Evolutionary conservation across 1,140 invertebrate species (phyloP), one percentile per base, ranked within the genome.

Genomic region (Probaryconus sp.): DNA sequence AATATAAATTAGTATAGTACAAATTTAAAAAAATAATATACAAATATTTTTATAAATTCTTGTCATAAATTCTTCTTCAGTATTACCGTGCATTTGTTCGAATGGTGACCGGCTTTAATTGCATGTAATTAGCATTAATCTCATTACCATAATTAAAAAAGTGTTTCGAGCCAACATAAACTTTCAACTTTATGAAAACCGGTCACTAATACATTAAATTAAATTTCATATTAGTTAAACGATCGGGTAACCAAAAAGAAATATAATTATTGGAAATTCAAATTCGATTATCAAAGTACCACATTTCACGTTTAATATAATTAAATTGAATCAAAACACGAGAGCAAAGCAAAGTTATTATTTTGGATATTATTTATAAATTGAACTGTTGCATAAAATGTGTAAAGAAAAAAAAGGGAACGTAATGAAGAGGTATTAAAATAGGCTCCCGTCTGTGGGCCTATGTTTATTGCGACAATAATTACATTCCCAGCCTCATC

Each of bases 391-490:
- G 50, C 47, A 60, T 53, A 73, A 67, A 67, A 53, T 40, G 35
- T 45, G 20, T 10, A 31, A 14, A 13, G 38, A 38, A 45, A 64
- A 64, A 58, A 50, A 51, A 30, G 13, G 7, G 30, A 56, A 7
- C 24, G 50, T 61, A 63, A 63, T 61, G 50, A 58, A 50, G 28
- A 17, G 33, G 58, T 38, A 58, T 71, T 58, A 64, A 71, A 64
- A 64, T 64, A 35, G 43, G 58, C 67, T 63, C 42, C 67, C 43
- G 67, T 42, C 60, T 45, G 69, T 71, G 56, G 28, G 30, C 67
- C 72, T 48, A 78, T 81, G 74, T 81, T 81, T 84, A 84, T 83
- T 83, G 73, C 83, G 83, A 85, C 81, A 84, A 86, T 84, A 85
- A 85, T 84, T 85, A 83, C 81, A 82, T 81, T 81, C 56, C 56